Base-by-base conservation (phyloP, 2,113 vertebrate genomes). In the Thamnaconus septentrionalis region DNA sequence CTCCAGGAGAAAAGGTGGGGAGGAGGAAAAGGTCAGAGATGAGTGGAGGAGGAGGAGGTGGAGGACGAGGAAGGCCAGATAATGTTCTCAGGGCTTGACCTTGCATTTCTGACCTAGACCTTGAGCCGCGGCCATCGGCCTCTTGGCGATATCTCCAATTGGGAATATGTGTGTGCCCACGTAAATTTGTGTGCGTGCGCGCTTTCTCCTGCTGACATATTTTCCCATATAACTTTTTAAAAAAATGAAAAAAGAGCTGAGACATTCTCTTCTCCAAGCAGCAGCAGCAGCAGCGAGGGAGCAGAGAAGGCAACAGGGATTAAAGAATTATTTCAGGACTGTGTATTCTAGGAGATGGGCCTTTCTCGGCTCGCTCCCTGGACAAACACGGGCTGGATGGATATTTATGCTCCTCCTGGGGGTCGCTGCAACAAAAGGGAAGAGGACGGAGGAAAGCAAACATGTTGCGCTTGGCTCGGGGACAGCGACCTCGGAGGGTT, bases 381-480 rank as follows among this genome's bases (percentile, higher is more conserved):
- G 84, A 89, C 85, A 91, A 91, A 91, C 87, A 87, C 73, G 69
- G 86, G 82, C 77, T 64, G 77, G 77, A 64, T 75, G 80, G 82
- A 88, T 89, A 90, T 92, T 91, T 88, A 89, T 89, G 80, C 79
- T 86, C 72, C 89, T 89, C 89, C 60, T 66, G 89, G 85, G 91
- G 85, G 83, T 79, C 74, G 69, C 84, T 73, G 66, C 79, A 88
- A 92, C 91, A 92, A 91, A 90, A 91, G 88, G 69, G 83, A 89
- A 81, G 85, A 63, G 76, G 66, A 85, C 66, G 3, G 75, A 83
- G 79, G 74, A 87, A 89, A 83, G 83, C 80, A 90, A 91, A 90
- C 80, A 88, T 91, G 87, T 91, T 91, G 87, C 82, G 89, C 61
- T 91, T 91, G 91, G 91, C 90, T 63, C 7, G 53, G 50, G 76